Evolutionary conservation across 2,888 invertebrate species (phyloP).

Genomic region (Andrena marginata): DNA sequence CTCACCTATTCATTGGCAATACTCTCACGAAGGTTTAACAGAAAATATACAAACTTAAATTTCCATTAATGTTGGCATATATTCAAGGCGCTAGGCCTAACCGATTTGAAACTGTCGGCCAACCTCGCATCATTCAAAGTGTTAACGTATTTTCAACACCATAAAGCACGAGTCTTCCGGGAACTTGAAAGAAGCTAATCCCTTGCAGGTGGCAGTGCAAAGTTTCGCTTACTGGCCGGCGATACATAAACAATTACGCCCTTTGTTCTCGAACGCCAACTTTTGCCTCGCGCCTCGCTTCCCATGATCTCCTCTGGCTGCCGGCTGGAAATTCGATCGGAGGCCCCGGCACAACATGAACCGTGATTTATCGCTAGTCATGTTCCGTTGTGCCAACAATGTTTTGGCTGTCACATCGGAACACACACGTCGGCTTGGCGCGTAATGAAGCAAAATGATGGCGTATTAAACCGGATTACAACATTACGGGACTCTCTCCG

Average conservation of each 20-base stretch:
- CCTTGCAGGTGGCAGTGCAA: conserved; percentile 14
- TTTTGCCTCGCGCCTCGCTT: background rate
- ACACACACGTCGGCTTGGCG: conserved; percentile 14
- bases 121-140: no score
- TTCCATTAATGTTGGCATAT: no score
- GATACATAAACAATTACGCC: conserved; percentile 22
- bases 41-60: no score
- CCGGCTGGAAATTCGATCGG: conserved; percentile 40
- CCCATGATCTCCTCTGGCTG: conserved; percentile 12
- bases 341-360: conserved; percentile 15
- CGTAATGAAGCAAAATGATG: conserved; percentile 53
- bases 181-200: conserved; percentile 32
- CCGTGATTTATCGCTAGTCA: conserved; percentile 51
- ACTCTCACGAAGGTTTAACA: no score
- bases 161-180: conserved; percentile 31
- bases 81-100: no score
- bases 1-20: no score
- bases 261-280: background rate
- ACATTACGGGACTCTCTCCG: conserved; percentile 5
- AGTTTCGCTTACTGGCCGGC: conserved; percentile 17
- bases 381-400: conserved; percentile 59
- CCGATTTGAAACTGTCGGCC: no score
- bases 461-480: conserved; percentile 54
- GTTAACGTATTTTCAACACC: background rate
- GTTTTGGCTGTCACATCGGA: conserved; percentile 50